phyloP scores from a whole-genome alignment of 2,797 vertebrate species.

The Prunella strophiata region DNA sequence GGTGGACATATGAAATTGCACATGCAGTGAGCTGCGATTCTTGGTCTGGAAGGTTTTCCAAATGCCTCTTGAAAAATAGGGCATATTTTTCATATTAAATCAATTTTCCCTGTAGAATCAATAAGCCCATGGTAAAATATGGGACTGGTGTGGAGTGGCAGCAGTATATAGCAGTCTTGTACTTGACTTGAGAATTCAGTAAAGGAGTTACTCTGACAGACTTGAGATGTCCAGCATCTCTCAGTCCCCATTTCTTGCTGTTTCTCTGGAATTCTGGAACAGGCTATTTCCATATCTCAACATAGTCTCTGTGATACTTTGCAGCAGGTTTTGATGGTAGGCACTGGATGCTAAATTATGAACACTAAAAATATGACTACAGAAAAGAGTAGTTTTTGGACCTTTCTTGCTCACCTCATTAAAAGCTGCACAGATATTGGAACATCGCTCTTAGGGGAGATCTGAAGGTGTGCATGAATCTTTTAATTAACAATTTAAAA shows the following conservation, averaged over 20 bases:
- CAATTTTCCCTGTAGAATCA: not conserved
- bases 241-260: not conserved
- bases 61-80: not conserved
- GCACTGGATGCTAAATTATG: not conserved
- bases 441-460: constrained; percentile 20
- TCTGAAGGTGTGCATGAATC: constrained; percentile 12
- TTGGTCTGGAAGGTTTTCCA: not conserved
- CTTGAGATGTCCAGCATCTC: not conserved
- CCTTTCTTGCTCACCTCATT: constrained; percentile 24
- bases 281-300: not conserved
- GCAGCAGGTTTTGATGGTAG: not conserved
- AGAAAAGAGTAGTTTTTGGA: not conserved
- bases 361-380: not conserved
- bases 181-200: not conserved
- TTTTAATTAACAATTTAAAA: constrained; percentile 64
- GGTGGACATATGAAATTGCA: not conserved
- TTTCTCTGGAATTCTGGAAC: not conserved
- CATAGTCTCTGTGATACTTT: not conserved
- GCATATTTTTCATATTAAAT: not conserved
- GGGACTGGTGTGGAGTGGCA: not conserved
- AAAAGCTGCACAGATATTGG: constrained; percentile 16
- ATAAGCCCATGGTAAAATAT: not conserved
- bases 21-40: not conserved
- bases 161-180: not conserved
- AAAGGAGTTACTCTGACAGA: not conserved